Base-by-base conservation (phyloP, 2,888 invertebrate species). In the Nemapogon koenigi region DNA sequence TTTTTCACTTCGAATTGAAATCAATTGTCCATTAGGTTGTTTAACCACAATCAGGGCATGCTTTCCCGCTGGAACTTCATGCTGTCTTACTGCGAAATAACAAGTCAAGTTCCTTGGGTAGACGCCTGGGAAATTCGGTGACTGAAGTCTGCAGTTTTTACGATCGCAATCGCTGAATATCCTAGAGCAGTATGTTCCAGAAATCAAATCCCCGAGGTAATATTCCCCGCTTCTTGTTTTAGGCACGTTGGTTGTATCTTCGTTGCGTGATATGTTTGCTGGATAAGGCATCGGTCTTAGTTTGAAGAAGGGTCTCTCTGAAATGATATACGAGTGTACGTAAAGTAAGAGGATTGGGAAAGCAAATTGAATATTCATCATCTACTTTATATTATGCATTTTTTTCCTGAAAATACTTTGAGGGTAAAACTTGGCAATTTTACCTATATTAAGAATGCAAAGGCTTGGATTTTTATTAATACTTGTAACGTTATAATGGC, bases 81-180 rank as follows among this genome's bases (percentile, higher is more conserved):
- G 90, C 73, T 90, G 89, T 47, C 91, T 79, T 41, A 94, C 91
- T 30, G 94, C 92, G 65, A 92, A 97, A 75, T 94, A 94, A 65
- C 97, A 97, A 44, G 95, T 94, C 55, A 96, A 85, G 70, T 95
- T 95, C 49, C 95, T 84, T 3, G 95, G 95, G 72, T 96, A 96
- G 49, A 94, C 86, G 50, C 94, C 94, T 17, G 94, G 94, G 72
- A 90, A 94, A 81, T 94, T 94, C 35, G 94, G 94, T 33, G 93
- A 93, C 70, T 94, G 94, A 55, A 94, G 82, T 57, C 91, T 86
- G 76, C 94, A 94, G 53, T 87, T 86, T 78, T 90, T 91, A 72
- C 87, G 88, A 81, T 94, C 92, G 73, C 94, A 94, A 75, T 94
- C 91, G 68, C 91, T 92, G 81, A 91, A 94, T 68, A 93, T 91